Percentiles rank a stretch among this genome's conserved stretches.
Evolutionary conservation across 1,140 invertebrate species (phyloP).

Genomic region (Bilobella aurantiaca): DNA sequence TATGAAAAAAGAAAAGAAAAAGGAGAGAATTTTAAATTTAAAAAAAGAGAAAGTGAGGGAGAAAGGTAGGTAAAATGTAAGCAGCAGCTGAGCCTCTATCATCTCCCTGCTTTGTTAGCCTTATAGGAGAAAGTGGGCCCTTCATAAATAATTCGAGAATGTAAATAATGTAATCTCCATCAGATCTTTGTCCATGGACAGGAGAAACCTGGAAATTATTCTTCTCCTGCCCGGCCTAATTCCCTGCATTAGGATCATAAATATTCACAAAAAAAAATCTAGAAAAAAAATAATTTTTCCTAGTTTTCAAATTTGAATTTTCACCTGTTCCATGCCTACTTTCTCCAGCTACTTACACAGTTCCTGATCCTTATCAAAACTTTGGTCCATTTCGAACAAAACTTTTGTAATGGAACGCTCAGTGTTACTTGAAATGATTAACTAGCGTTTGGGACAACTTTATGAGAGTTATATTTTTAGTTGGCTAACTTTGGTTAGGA

Average conservation of each 20-base stretch:
- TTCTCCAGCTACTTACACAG: too few species aligned
- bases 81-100: neutral
- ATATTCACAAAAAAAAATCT: neutral
- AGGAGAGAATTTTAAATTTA: constrained; percentile 1
- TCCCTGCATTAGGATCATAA: neutral
- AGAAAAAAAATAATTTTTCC: neutral
- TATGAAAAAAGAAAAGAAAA: neutral
- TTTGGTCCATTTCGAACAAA: neutral
- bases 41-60: neutral
- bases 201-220: neutral
- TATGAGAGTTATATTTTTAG: neutral
- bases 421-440: too few species aligned
- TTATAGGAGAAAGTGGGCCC: neutral
- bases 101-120: neutral
- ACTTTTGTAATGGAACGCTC: too few species aligned
- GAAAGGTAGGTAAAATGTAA: neutral
- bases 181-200: neutral
- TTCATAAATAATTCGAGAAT: constrained; percentile 3
- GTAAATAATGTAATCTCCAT: constrained; percentile 5
- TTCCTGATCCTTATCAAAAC: too few species aligned
- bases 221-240: neutral
- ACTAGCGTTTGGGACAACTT: too few species aligned
- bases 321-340: neutral
- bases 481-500: neutral
- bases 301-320: neutral